Evolutionary conservation across 2,113 vertebrate genomes (phyloP).

Genomic region (Alethe castanea): DNA sequence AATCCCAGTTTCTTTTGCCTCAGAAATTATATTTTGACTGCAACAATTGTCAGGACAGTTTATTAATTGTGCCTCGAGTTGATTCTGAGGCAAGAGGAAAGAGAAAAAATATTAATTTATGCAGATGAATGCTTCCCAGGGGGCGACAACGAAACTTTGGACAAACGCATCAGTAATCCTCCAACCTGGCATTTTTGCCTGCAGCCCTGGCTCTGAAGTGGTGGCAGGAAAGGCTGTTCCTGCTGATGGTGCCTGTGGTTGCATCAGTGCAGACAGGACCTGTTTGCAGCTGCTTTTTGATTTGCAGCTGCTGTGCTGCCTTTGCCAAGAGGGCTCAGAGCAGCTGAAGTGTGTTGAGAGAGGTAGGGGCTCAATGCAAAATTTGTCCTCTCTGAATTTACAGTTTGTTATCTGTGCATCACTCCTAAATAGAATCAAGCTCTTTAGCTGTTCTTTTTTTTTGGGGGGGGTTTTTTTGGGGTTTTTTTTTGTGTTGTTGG

Average conservation of each 20-base stretch:
- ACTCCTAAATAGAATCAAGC: neutral
- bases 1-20: accelerated
- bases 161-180: neutral
- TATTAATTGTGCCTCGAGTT: neutral
- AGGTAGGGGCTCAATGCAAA: neutral
- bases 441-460: no score
- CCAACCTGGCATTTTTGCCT: neutral
- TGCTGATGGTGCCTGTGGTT: accelerated
- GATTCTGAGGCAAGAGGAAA: neutral
- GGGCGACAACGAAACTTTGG: neutral
- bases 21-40: neutral
- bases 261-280: neutral
- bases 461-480: neutral
- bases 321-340: neutral
- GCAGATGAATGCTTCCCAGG: accelerated
- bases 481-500: no score
- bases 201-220: neutral
- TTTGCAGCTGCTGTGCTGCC: neutral
- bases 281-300: neutral
- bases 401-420: neutral
- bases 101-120: neutral
- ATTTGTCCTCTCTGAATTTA: neutral
- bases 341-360: no score
- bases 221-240: neutral
- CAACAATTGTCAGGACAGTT: neutral